Percentiles rank a stretch among this genome's conserved stretches.
Conservation (phyloP, 2,797 vertebrate species). For the Phalanger gymnotis region DNA sequence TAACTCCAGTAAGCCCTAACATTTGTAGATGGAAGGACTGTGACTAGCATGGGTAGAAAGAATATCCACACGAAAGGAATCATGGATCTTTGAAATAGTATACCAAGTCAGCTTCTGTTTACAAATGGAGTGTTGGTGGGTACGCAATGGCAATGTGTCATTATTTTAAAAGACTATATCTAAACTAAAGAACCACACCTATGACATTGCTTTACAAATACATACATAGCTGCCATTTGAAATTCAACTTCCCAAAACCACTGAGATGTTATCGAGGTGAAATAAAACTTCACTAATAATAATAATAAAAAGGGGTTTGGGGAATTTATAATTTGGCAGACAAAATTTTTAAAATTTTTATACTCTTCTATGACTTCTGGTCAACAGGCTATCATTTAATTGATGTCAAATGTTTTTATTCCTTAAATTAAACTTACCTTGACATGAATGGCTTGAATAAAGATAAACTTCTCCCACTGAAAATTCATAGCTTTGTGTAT, state of each 20-base stretch:
- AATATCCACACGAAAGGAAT: neutral
- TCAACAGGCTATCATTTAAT: neutral
- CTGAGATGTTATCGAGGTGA: neutral
- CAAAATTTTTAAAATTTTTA: neutral
- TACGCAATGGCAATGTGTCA: neutral
- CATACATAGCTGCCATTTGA: neutral
- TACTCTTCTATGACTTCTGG: conserved; percentile 19
- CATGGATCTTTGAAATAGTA: neutral
- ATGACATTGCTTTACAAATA: neutral
- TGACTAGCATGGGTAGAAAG: neutral
- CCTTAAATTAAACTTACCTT: conserved; percentile 5
- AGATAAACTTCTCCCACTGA: neutral
- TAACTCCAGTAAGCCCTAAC: neutral
- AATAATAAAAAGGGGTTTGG: neutral
- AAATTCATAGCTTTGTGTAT: conserved; percentile 1
- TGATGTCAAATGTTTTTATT: conserved; percentile 3
- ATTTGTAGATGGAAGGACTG: neutral
- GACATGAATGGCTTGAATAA: conserved; percentile 3
- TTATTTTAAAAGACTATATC: neutral
- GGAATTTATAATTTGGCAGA: conserved; percentile 9
- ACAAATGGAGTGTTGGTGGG: neutral
- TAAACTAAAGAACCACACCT: neutral
- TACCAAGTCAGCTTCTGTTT: neutral
- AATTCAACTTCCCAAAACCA: neutral
- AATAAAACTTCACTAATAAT: conserved; percentile 4